Evolutionary conservation across 2,797 vertebrate genomes (phyloP).

Genomic region (Pseudochromis fuscus): DNA sequence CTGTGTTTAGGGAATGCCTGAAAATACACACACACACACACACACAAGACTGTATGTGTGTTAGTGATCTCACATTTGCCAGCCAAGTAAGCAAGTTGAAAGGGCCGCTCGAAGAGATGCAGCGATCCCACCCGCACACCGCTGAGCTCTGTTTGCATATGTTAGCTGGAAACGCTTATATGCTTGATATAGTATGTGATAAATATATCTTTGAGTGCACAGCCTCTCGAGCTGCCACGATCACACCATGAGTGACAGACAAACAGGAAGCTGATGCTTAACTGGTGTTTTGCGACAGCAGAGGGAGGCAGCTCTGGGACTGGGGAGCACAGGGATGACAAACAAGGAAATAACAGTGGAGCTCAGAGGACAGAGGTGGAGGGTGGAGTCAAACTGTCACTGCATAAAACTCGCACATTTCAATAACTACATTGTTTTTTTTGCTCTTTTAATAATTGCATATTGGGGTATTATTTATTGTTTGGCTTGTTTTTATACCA

Average conservation of each 20-base stretch:
- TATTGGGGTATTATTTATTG: no score
- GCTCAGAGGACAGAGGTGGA: not conserved
- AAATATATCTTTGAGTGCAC: slow-evolving; percentile 30
- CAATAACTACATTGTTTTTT: no score
- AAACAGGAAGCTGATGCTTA: slow-evolving; percentile 15
- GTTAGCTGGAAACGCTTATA: slow-evolving; percentile 13
- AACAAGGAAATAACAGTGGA: slow-evolving; percentile 4
- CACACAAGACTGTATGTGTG: no score
- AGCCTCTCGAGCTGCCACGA: not conserved
- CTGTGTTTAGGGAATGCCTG: slow-evolving; percentile 52
- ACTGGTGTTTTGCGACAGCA: slow-evolving; percentile 16
- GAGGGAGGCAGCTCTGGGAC: slow-evolving; percentile 2
- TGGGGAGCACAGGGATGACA: slow-evolving; percentile 10
- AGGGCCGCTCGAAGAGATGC: slow-evolving; percentile 9
- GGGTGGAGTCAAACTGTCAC: no score
- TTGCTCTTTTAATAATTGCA: no score
- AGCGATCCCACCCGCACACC: slow-evolving; percentile 13
- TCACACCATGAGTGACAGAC: slow-evolving; percentile 23
- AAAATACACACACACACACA: slow-evolving; percentile 26
- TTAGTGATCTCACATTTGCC: slow-evolving; percentile 14
- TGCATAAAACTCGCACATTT: no score
- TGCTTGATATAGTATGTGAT: slow-evolving; percentile 20
- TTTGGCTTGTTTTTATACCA: no score
- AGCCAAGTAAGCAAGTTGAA: slow-evolving; percentile 32
- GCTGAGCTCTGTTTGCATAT: slow-evolving; percentile 29